Conservation (phyloP, 2,797 vertebrate species). For the Pampus argenteus region DNA sequence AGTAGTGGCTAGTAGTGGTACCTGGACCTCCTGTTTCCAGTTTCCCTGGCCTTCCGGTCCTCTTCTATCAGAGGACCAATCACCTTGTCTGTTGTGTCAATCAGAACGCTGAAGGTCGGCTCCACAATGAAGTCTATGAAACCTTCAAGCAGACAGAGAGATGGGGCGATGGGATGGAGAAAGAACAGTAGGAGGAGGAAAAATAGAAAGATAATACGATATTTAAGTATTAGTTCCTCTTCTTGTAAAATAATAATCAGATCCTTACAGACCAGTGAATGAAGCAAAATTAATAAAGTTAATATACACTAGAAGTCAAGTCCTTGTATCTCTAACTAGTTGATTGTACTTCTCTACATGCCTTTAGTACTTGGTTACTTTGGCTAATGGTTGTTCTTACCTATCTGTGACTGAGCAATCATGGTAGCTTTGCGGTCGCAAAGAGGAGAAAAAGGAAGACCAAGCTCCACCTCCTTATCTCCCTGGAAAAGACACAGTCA, state of each 20-base stretch:
- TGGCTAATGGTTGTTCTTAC: constrained; percentile 77
- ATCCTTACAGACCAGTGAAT: neutral
- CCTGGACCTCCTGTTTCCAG: constrained; percentile 71
- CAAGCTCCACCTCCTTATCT: constrained; percentile 95
- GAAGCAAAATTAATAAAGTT: neutral
- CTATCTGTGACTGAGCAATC: constrained; percentile 99
- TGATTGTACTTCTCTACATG: neutral
- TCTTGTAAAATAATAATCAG: neutral
- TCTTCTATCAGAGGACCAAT: constrained; percentile 98
- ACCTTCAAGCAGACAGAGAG: constrained; percentile 77
- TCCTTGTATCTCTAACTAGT: neutral
- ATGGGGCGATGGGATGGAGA: neutral
- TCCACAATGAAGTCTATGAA: constrained; percentile 99
- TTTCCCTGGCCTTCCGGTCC: constrained; percentile 80
- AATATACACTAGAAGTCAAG: too few species aligned
- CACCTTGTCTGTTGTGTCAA: constrained; percentile 97
- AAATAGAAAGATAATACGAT: neutral
- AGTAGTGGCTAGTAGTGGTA: constrained; percentile 25
- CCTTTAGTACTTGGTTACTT: neutral
- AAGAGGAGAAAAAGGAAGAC: constrained; percentile 96
- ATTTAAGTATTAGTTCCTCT: neutral
- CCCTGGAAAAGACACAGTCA: constrained; percentile 83
- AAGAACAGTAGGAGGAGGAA: neutral
- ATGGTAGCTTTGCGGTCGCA: constrained; percentile 98
- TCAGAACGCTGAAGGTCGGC: constrained; percentile 95